Evolutionary conservation across 2,888 invertebrate species (phyloP), one percentile per base, ranked within the genome.

Genomic region (Embidobia sp.): DNA sequence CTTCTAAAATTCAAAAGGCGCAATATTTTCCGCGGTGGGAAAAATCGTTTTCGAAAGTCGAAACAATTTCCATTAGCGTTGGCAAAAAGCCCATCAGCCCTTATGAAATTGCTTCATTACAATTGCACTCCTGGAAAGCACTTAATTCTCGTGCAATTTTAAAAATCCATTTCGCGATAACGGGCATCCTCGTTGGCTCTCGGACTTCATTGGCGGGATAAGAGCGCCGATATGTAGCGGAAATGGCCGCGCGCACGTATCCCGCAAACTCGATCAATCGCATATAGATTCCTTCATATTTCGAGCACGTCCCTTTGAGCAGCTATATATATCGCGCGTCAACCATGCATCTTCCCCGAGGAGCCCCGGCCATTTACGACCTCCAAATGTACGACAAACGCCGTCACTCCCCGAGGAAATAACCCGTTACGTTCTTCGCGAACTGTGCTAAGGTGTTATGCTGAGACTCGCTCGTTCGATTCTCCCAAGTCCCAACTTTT

Each of bases 271-370:
- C 70, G 76, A 70, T 72, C 76, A 66, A 72, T 77, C 76, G 51
- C 53, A 57, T 66, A 63, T 70, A 53, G 70, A 70, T 76, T 57
- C 44, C 46, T 76, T 76, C 76, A 76, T 76, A 76, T 76, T 76
- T 76, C 40, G 64, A 66, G 64, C 76, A 76, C 76, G 64, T 76
- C 51, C 40, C 37, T 46, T 51, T 51, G 35, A 70, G 53, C 33
- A 35, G 44, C 69, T 48, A 67, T 70, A 69, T 64, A 70, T 70
- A 76, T 63, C 53, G 3, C 11, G 37, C 44, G 69, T 63, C 63
- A 69, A 69, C 49, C 42, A 55, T 57, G 64, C 69, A 69, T 76
- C 64, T 57, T 76, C 57, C 63, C 63, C 10, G 18, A 63, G 69
- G 63, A 64, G 8, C 27, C 15, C 51, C 49, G 53, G 33, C 29